phyloP scores from a whole-genome alignment of 2,888 invertebrate genomes.

The Eubasilissa splendida region DNA sequence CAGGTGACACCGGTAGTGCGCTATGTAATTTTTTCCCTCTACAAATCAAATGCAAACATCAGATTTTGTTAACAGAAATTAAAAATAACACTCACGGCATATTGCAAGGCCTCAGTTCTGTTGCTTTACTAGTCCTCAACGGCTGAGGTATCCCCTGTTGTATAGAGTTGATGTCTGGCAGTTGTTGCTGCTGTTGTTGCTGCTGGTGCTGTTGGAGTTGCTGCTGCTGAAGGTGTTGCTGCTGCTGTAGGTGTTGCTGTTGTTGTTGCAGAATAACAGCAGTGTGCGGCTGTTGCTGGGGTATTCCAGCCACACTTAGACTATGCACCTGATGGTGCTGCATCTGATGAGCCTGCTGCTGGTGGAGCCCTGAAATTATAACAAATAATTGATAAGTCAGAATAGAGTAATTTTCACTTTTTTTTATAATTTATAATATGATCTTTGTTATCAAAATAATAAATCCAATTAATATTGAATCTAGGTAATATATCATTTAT shows the following conservation, averaged over 20 bases:
- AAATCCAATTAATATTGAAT: no score
- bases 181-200: conserved; percentile 43
- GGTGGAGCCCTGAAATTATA: conserved; percentile 14
- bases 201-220: conserved; percentile 55
- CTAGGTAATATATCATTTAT: no score
- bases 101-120: conserved; percentile 54
- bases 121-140: conserved; percentile 43
- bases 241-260: conserved; percentile 56
- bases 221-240: conserved; percentile 56
- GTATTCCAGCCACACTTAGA: conserved; percentile 16
- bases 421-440: no score
- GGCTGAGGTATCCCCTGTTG: conserved; percentile 56
- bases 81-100: conserved; percentile 50
- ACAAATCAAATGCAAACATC: no score
- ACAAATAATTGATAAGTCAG: no score
- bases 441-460: no score
- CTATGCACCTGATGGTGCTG: conserved; percentile 47
- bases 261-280: conserved; percentile 57
- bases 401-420: no score
- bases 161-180: conserved; percentile 52
- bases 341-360: conserved; percentile 41
- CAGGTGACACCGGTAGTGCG: neutral
- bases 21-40: no score
- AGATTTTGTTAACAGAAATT: no score
- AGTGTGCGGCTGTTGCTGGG: conserved; percentile 58